Percentiles rank a stretch among this genome's conserved stretches.
These are phyloP conservation scores for Rhinella marina DNA, from an alignment of 2,797 vertebrate species.

Conservation along the genomic window DNA sequence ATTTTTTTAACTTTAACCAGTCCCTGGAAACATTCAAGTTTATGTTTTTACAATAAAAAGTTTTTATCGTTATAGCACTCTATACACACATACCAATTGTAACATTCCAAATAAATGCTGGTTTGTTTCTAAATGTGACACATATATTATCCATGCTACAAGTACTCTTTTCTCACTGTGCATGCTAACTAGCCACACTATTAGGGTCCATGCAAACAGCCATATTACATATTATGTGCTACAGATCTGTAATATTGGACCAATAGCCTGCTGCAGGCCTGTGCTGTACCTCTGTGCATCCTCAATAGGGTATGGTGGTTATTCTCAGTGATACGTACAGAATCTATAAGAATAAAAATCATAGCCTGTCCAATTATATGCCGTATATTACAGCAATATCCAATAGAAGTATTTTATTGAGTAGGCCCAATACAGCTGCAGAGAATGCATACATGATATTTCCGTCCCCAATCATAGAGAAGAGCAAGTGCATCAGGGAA, in stretches of 20 bases:
- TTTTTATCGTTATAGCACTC: background rate
- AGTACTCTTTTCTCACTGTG: background rate
- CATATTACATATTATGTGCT: background rate
- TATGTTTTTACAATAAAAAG: background rate
- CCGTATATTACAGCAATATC: background rate
- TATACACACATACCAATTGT: background rate
- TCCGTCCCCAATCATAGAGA: background rate
- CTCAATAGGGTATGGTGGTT: background rate
- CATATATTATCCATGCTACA: background rate
- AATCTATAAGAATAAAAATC: too few species aligned
- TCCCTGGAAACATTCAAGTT: background rate
- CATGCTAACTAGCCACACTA: background rate
- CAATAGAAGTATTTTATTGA: background rate
- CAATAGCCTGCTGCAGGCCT: background rate
- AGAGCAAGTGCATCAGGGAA: background rate
- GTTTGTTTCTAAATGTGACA: background rate
- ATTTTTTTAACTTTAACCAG: background rate
- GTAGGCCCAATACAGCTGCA: too few species aligned
- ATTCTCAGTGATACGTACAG: background rate
- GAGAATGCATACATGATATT: background rate
- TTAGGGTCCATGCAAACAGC: background rate
- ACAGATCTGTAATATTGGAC: background rate
- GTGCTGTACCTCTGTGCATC: background rate
- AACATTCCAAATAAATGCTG: background rate
- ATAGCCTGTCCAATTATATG: background rate